These are phyloP conservation scores for Bombus soroeensis DNA, from an alignment of 1,140 invertebrate species.

Conservation along the genomic window DNA sequence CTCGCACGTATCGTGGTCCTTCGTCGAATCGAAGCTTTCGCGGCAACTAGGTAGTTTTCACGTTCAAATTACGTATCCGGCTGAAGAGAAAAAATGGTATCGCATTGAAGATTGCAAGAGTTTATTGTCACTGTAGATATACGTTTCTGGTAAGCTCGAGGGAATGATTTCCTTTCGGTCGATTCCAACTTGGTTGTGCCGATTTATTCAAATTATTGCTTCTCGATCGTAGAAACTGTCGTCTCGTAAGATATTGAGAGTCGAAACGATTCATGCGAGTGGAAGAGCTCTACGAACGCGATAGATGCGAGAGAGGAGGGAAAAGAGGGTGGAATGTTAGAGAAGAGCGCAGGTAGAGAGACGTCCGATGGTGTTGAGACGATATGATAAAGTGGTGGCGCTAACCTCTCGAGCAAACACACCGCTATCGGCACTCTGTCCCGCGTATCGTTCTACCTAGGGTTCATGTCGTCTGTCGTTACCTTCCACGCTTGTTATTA, in stretches of 20 bases:
- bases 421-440: slow-evolving; percentile 49
- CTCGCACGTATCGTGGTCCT: too few species aligned
- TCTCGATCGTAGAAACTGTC: too few species aligned
- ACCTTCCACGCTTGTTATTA: slow-evolving; percentile 7
- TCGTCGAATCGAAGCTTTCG: too few species aligned
- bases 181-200: too few species aligned
- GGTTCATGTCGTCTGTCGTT: slow-evolving; percentile 21
- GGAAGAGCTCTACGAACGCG: not conserved
- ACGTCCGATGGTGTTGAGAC: slow-evolving; percentile 57
- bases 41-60: fast-evolving
- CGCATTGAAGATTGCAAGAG: too few species aligned
- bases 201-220: too few species aligned
- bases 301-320: not conserved
- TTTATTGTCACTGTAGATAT: too few species aligned
- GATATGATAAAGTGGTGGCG: slow-evolving; percentile 72
- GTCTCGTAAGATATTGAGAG: not conserved
- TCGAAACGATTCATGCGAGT: slow-evolving; percentile 35
- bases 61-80: too few species aligned
- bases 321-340: not conserved
- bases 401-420: slow-evolving; percentile 67
- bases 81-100: too few species aligned
- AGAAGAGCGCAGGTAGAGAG: slow-evolving; percentile 55
- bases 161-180: too few species aligned
- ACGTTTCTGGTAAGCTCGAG: too few species aligned
- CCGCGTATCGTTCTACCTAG: slow-evolving; percentile 5